These are phyloP conservation scores for Silurus lanzhouensis DNA, from an alignment of 2,797 vertebrate species.

Conservation along the genomic window DNA sequence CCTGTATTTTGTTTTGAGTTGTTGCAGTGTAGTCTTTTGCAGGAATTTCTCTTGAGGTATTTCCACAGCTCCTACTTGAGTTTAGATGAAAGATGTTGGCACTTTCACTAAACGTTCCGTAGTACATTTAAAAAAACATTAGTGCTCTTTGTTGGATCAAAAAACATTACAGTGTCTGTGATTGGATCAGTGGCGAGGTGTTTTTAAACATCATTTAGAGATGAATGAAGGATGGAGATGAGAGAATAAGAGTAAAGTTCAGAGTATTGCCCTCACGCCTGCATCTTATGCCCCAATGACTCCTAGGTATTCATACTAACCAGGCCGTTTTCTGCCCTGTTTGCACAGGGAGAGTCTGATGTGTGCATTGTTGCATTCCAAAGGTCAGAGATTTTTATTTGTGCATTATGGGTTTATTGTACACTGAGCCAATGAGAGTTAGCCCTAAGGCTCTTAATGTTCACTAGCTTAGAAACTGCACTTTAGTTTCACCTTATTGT, in stretches of 20 bases:
- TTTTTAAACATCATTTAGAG: not conserved
- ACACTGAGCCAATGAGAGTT: conserved; percentile 30
- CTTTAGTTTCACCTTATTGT: conserved; percentile 27
- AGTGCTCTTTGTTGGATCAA: not conserved
- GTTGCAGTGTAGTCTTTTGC: not conserved
- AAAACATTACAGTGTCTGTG: not conserved
- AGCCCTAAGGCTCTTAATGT: not conserved
- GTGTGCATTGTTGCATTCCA: conserved; percentile 49
- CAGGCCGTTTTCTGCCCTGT: conserved; percentile 20
- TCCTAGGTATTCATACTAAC: conserved; percentile 35
- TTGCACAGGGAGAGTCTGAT: conserved; percentile 55
- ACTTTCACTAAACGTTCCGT: not conserved
- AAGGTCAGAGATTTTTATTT: conserved; percentile 52
- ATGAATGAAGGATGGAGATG: not conserved
- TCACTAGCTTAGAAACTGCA: conserved; percentile 16
- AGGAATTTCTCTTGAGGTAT: not conserved
- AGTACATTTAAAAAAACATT: not conserved
- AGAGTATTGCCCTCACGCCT: not conserved
- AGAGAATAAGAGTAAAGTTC: not conserved
- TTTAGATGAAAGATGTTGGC: not conserved
- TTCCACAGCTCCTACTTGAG: not conserved
- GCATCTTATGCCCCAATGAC: conserved; percentile 13
- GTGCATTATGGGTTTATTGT: conserved; percentile 51
- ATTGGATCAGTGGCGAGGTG: not conserved
- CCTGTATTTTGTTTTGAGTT: not conserved